phyloP scores from a whole-genome alignment of 2,797 vertebrate species.

The Thalassophryne amazonica region DNA sequence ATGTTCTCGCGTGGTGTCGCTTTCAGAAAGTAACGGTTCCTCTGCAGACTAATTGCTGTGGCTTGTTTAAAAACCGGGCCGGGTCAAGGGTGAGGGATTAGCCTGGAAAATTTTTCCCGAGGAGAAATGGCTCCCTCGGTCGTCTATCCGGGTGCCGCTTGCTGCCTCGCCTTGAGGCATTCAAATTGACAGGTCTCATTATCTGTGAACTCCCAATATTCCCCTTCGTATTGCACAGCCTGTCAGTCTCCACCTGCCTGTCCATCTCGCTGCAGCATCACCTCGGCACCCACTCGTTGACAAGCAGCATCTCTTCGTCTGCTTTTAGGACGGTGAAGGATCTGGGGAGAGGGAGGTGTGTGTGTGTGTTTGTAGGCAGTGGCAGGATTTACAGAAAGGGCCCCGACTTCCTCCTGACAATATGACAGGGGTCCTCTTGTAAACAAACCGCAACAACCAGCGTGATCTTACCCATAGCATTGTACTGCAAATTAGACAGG shows the following conservation, averaged over 20 bases:
- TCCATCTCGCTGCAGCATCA: conserved; percentile 60
- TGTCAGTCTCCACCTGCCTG: conserved; percentile 74
- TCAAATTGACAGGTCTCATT: conserved; percentile 81
- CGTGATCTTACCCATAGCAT: conserved; percentile 79
- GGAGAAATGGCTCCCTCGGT: conserved; percentile 52
- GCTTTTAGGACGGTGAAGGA: conserved; percentile 27
- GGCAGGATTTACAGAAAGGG: conserved; percentile 69
- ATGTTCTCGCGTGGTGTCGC: neutral
- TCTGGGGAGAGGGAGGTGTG: neutral
- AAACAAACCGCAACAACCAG: conserved; percentile 87
- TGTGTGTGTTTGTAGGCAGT: conserved; percentile 28
- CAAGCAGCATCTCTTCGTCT: conserved; percentile 47
- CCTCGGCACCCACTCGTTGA: conserved; percentile 55
- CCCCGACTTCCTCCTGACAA: conserved; percentile 77
- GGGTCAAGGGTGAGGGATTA: conserved; percentile 76
- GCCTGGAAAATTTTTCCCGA: conserved; percentile 46
- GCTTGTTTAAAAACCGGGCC: conserved; percentile 59
- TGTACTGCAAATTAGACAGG: conserved; percentile 87
- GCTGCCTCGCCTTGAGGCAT: conserved; percentile 71
- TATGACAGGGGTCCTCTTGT: conserved; percentile 84
- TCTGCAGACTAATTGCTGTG: conserved; percentile 54
- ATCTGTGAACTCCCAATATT: conserved; percentile 71
- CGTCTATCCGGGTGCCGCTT: conserved; percentile 40
- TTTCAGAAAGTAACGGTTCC: conserved; percentile 29
- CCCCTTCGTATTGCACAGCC: conserved; percentile 58